phyloP scores from a whole-genome alignment of 2,113 vertebrate genomes.

The Argyrosomus japonicus region DNA sequence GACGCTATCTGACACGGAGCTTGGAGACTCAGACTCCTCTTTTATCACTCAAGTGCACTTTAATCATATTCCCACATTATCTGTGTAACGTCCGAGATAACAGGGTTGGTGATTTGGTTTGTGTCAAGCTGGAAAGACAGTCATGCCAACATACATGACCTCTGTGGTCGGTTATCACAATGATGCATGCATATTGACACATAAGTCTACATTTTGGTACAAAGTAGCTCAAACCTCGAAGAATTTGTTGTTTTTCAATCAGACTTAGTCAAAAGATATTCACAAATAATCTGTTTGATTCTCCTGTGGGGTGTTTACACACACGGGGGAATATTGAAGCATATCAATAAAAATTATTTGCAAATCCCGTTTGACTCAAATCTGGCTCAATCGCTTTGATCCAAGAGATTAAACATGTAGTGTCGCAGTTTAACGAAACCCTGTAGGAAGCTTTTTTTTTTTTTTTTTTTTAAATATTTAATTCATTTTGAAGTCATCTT shows the following conservation, averaged over 20 bases:
- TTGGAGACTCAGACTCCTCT: neutral
- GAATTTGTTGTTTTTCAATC: slow-evolving; percentile 36
- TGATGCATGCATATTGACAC: slow-evolving; percentile 74
- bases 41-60: slow-evolving; percentile 58
- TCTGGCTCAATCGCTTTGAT: slow-evolving; percentile 23
- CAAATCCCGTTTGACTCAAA: slow-evolving; percentile 32
- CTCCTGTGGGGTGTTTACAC: neutral
- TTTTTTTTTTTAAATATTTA: neutral
- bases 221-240: slow-evolving; percentile 31
- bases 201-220: slow-evolving; percentile 22
- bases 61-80: slow-evolving; percentile 24
- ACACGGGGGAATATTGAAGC: no score
- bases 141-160: slow-evolving; percentile 72
- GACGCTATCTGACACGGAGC: slow-evolving; percentile 31
- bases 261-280: slow-evolving; percentile 27
- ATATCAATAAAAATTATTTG: slow-evolving; percentile 22
- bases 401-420: slow-evolving; percentile 22
- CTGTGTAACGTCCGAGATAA: slow-evolving; percentile 20
- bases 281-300: slow-evolving; percentile 24
- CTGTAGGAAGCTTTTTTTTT: slow-evolving; percentile 1
- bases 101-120: slow-evolving; percentile 43
- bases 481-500: slow-evolving; percentile 33
- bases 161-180: slow-evolving; percentile 59
- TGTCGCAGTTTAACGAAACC: slow-evolving; percentile 22
- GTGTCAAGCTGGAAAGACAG: slow-evolving; percentile 38